Evolutionary conservation across 1,140 invertebrate species (phyloP).

Genomic region (Olivierus martensii): DNA sequence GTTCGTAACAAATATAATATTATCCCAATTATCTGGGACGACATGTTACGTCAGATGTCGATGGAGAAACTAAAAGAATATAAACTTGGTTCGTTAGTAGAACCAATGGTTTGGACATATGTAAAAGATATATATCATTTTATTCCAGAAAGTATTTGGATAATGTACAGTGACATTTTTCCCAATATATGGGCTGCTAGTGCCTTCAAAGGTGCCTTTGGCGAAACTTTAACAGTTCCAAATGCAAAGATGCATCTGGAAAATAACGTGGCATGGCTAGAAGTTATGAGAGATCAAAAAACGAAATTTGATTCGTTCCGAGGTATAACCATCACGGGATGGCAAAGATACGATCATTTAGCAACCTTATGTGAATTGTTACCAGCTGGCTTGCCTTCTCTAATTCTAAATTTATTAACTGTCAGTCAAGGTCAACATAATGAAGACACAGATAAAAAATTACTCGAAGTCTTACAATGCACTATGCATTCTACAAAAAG

Average conservation of each 20-base stretch:
- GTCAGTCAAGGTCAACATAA: conserved; percentile 45
- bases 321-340: conserved; percentile 49
- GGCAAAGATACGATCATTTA: conserved; percentile 82
- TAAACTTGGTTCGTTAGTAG: conserved; percentile 52
- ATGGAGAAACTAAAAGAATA: conserved; percentile 31
- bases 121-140: conserved; percentile 41
- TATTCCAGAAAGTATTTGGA: conserved; percentile 48
- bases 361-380: conserved; percentile 82
- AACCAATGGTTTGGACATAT: conserved; percentile 63
- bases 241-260: conserved; percentile 46
- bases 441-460: conserved; percentile 30
- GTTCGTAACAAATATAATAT: conserved; percentile 30
- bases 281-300: conserved; percentile 41
- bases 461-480: conserved; percentile 43
- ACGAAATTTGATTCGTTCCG: conserved; percentile 39
- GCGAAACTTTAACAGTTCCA: conserved; percentile 52
- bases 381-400: conserved; percentile 55
- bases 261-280: conserved; percentile 54
- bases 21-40: conserved; percentile 76
- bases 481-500: conserved; percentile 6
- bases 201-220: conserved; percentile 71
- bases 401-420: conserved; percentile 46
- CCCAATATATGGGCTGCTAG: conserved; percentile 74
- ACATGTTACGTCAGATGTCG: conserved; percentile 65
- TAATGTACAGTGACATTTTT: conserved; percentile 66